These are phyloP conservation scores for Phalacrocorax carbo DNA, from an alignment of 2,113 vertebrate species.

Conservation along the genomic window DNA sequence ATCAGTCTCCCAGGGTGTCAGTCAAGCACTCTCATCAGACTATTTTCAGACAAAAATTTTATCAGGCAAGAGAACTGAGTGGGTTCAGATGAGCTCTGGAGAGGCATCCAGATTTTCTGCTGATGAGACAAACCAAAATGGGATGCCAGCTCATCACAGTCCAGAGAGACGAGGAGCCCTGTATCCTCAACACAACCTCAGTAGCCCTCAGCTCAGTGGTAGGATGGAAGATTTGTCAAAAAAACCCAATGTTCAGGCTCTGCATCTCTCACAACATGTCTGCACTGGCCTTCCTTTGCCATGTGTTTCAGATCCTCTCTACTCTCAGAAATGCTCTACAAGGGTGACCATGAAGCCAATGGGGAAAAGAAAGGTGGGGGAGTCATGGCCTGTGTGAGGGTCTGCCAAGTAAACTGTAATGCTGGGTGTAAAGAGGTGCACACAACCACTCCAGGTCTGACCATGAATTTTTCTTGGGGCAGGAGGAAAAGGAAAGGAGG, in stretches of 20 bases:
- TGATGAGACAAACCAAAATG: conserved; percentile 23
- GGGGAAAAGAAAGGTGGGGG: neutral
- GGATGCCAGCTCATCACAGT: neutral
- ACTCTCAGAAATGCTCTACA: neutral
- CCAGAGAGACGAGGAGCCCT: neutral
- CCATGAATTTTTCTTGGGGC: neutral
- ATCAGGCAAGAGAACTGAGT: conserved; percentile 13
- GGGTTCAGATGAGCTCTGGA: conserved; percentile 12
- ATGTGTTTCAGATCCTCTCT: neutral
- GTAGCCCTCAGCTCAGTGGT: neutral
- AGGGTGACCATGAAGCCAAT: neutral
- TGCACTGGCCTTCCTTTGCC: neutral
- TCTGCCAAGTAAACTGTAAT: neutral
- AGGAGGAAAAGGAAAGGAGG: neutral
- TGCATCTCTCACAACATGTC: neutral
- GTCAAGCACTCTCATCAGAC: conserved; percentile 1
- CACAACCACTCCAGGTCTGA: neutral
- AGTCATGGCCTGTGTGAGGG: neutral
- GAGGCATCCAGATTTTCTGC: conserved; percentile 12
- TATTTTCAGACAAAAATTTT: conserved; percentile 15
- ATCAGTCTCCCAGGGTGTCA: neutral
- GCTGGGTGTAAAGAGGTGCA: neutral
- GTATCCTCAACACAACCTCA: neutral
- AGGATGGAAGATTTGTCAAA: neutral
- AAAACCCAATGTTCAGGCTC: neutral